Evolutionary conservation across 2,888 invertebrate species (phyloP).

Genomic region (Poecilus cupreus): DNA sequence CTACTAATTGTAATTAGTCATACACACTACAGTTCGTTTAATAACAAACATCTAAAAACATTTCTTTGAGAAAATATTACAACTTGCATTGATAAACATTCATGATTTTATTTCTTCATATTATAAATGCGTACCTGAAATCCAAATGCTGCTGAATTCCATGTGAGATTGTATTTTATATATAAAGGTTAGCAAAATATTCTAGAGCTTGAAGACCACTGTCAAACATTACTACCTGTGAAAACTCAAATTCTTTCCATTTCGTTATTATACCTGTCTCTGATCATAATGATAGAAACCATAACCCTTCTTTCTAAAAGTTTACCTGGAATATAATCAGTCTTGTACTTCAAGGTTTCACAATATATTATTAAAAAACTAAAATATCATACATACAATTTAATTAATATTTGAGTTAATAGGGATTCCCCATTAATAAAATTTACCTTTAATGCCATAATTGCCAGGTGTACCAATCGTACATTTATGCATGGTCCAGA

Average conservation of each 20-base stretch:
- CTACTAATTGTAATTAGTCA: conserved; percentile 25
- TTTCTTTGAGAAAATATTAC: background rate
- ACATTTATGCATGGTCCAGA: background rate
- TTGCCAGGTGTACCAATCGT: background rate
- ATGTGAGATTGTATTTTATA: too few species aligned
- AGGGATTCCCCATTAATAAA: conserved; percentile 17
- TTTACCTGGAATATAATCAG: conserved; percentile 13
- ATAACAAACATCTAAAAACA: background rate
- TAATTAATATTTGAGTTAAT: background rate
- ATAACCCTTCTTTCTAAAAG: background rate
- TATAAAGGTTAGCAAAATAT: background rate
- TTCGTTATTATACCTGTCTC: background rate
- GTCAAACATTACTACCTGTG: background rate
- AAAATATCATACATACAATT: background rate
- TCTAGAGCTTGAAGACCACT: background rate
- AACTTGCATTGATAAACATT: too few species aligned
- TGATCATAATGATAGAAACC: too few species aligned
- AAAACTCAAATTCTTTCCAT: background rate
- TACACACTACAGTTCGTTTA: background rate
- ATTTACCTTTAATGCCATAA: conserved; percentile 4
- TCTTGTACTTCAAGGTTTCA: background rate
- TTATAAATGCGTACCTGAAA: background rate
- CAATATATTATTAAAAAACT: background rate
- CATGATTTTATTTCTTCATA: too few species aligned
- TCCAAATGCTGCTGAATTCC: too few species aligned